Evolutionary conservation across 1,140 invertebrate genomes (phyloP).

Genomic region (Orchesella cincta): DNA sequence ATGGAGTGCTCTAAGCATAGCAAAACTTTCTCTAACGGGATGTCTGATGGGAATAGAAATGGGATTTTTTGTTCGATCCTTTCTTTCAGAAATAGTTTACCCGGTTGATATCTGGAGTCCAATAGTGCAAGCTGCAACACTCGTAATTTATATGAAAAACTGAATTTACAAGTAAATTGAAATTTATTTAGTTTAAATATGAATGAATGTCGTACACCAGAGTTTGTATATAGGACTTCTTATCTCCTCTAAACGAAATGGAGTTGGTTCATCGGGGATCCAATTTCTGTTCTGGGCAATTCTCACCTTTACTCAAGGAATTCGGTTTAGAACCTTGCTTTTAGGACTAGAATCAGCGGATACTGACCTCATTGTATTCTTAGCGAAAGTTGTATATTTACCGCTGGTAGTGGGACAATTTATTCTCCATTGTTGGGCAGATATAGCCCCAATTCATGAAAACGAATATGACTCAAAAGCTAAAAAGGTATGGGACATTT

Average conservation of each 20-base stretch:
- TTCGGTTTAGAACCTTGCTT: conserved; percentile 66
- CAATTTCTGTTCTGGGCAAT: conserved; percentile 87
- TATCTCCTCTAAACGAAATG: conserved; percentile 76
- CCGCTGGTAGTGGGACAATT: conserved; percentile 70
- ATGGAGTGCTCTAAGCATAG: conserved; percentile 72
- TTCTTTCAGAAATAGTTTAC: conserved; percentile 21
- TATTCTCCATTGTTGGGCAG: conserved; percentile 78
- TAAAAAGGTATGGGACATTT: conserved; percentile 61
- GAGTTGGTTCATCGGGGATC: conserved; percentile 82
- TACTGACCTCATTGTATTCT: no score
- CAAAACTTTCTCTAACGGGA: no score
- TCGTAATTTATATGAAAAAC: not conserved
- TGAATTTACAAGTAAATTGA: not conserved
- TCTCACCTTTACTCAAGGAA: conserved; percentile 67
- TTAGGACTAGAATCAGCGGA: no score
- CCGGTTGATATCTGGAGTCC: conserved; percentile 52
- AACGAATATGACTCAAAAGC: conserved; percentile 56
- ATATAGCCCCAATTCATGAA: conserved; percentile 67
- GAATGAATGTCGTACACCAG: conserved; percentile 58
- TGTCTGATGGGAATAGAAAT: no score
- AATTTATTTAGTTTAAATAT: not conserved
- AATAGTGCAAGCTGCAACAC: conserved; percentile 47
- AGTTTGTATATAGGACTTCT: conserved; percentile 69
- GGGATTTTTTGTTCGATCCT: not conserved
- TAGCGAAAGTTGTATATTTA: conserved; percentile 81